These are phyloP conservation scores for Tetrao urogallus DNA, from an alignment of 2,113 vertebrate genomes.

Conservation along the genomic window DNA sequence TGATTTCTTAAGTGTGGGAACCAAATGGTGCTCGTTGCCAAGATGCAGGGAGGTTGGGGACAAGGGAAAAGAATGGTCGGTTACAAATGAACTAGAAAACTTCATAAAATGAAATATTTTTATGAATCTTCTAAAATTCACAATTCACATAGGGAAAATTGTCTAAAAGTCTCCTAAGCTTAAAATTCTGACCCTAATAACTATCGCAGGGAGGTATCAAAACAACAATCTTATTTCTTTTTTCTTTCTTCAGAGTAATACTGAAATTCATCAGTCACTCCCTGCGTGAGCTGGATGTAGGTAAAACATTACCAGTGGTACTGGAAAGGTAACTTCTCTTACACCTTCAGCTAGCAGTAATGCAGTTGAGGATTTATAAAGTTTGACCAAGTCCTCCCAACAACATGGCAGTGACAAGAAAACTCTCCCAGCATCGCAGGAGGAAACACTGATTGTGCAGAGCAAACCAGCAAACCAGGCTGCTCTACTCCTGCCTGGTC, in stretches of 20 bases:
- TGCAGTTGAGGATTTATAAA: neutral
- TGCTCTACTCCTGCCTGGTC: neutral
- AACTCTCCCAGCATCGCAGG: neutral
- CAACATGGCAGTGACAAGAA: neutral
- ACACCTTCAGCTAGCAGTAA: neutral
- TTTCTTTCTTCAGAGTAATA: neutral
- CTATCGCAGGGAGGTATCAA: neutral
- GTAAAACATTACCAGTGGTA: neutral
- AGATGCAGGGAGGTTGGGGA: neutral
- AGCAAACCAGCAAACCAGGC: neutral
- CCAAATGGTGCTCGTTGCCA: neutral
- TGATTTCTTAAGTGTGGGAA: neutral
- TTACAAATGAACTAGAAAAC: neutral
- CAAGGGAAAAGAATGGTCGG: neutral
- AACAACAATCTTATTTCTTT: neutral
- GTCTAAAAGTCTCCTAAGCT: neutral
- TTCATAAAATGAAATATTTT: neutral
- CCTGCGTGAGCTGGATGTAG: neutral
- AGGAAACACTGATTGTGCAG: neutral
- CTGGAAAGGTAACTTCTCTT: neutral
- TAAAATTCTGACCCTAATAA: neutral
- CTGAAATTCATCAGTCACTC: neutral
- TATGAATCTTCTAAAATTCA: neutral
- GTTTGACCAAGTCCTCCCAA: neutral
- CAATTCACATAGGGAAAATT: neutral